Evolutionary conservation across 2,888 invertebrate species (phyloP).

Genomic region (Lissonota sp.): DNA sequence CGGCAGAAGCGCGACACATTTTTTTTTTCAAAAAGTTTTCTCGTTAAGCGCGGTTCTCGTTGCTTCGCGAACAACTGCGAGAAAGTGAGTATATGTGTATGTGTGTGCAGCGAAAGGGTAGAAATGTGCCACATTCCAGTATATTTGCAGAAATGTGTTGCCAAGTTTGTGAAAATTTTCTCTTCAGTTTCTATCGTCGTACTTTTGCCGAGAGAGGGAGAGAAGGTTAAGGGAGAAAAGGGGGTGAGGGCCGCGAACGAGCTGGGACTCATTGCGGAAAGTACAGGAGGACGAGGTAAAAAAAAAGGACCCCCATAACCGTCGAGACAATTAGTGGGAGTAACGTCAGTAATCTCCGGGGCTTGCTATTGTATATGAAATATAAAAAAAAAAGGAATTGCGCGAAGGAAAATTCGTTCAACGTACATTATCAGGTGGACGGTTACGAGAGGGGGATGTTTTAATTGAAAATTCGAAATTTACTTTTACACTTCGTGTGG

Average conservation of each 20-base stretch:
- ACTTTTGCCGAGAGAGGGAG: slow-evolving; percentile 10
- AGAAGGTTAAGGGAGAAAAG: not conserved
- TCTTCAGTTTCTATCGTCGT: slow-evolving; percentile 45
- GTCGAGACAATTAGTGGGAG: slow-evolving; percentile 47
- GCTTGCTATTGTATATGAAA: not conserved
- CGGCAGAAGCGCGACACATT: slow-evolving; percentile 25
- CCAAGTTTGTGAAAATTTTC: slow-evolving; percentile 52
- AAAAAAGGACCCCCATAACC: slow-evolving; percentile 25
- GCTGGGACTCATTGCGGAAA: not conserved
- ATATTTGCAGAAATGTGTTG: slow-evolving; percentile 24
- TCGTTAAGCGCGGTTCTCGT: slow-evolving; percentile 57
- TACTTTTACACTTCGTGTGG: too few species aligned
- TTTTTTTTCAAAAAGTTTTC: slow-evolving; percentile 51
- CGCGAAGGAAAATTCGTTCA: too few species aligned
- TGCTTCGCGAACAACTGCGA: slow-evolving; percentile 11
- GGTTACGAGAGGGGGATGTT: too few species aligned
- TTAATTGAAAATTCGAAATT: too few species aligned
- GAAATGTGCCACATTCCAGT: slow-evolving; percentile 21
- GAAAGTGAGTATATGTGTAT: slow-evolving; percentile 5
- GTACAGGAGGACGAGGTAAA: slow-evolving; percentile 15
- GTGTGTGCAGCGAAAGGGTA: slow-evolving; percentile 5
- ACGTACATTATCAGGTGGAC: too few species aligned
- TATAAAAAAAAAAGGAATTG: too few species aligned
- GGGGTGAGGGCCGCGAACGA: too few species aligned
- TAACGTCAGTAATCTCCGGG: slow-evolving; percentile 28